Evolutionary conservation across 2,797 vertebrate genomes (phyloP), one percentile per base, ranked within the genome.

Genomic region (Jordanella pulchra): DNA sequence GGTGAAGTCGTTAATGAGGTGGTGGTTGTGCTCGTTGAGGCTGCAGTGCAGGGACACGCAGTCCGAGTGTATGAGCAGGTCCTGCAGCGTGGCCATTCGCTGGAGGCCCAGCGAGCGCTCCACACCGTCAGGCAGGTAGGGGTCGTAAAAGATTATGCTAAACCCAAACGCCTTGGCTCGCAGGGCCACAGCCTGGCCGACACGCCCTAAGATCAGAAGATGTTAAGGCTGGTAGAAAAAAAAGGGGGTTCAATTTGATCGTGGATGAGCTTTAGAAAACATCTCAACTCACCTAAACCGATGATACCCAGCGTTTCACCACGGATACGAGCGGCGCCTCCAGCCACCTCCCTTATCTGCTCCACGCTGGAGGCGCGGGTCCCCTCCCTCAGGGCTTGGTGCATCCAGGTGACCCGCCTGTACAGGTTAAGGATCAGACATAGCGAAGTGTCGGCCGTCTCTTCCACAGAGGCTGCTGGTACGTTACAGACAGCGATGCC

Each of bases 1-100:
- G 91, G 96, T 96, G 92, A 97, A 97, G 94, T 97, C 96, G 86
- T 97, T 97, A 86, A 97, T 96, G 93, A 96, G 96, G 88, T 97
- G 96, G 92, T 96, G 96, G 92, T 96, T 97, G 95, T 97, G 96
- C 91, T 97, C 96, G 78, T 97, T 96, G 86, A 97, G 95, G 91
- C 96, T 96, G 93, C 96, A 97, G 92, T 97, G 96, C 89, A 97
- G 93, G 69, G 96, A 96, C 66, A 97, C 96, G 70, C 96, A 97
- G 94, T 97, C 96, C 54, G 96, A 97, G 92, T 96, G 95, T 89
- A 96, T 95, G 76, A 97, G 95, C 87, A 97, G 93, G 88, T 97
- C 96, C 91, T 96, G 96, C 88, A 97, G 92, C 73, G 96, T 96
- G 78, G 92, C 92, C 95, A 97, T 96, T 79, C 96, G 93, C 67